These are phyloP conservation scores for Brachypterus glaber DNA, from an alignment of 2,888 invertebrate species.

Conservation along the genomic window DNA sequence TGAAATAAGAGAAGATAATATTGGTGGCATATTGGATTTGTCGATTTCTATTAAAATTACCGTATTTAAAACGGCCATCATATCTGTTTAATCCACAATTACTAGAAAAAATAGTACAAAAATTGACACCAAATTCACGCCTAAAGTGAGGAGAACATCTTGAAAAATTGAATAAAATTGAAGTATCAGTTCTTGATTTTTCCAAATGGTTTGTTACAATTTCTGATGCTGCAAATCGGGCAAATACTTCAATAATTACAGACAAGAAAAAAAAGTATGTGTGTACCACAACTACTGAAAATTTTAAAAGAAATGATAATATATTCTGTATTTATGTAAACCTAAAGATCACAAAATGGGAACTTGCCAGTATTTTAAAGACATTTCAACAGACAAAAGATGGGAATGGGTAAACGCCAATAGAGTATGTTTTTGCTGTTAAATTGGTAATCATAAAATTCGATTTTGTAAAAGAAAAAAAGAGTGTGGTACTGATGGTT, in stretches of 20 bases:
- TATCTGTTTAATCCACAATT: conserved; percentile 5
- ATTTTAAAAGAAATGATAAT: conserved; percentile 1
- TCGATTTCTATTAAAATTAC: not conserved
- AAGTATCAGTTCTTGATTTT: conserved; percentile 2
- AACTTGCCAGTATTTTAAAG: conserved; percentile 4
- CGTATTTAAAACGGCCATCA: conserved; percentile 1
- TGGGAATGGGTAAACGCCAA: conserved; percentile 1
- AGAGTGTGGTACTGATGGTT: conserved; percentile 2
- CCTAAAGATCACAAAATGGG: conserved; percentile 1
- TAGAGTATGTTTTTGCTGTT: not conserved
- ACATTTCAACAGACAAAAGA: not conserved
- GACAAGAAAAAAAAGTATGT: conserved; percentile 2
- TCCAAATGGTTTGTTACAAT: conserved; percentile 2
- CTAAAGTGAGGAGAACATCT: not conserved
- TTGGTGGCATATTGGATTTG: conserved; percentile 1
- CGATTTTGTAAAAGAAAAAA: conserved; percentile 1
- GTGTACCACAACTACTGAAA: not conserved
- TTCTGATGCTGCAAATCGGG: not conserved
- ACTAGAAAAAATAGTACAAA: conserved; percentile 1
- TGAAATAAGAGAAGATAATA: not conserved
- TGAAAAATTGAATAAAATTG: not conserved
- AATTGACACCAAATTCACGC: not conserved
- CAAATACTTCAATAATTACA: not conserved
- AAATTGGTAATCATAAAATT: not conserved
- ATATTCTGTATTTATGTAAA: conserved; percentile 4